Percentiles rank a stretch among this genome's conserved stretches.
Conservation (phyloP, 2,888 invertebrate genomes). For the Leucophenga maculata region DNA sequence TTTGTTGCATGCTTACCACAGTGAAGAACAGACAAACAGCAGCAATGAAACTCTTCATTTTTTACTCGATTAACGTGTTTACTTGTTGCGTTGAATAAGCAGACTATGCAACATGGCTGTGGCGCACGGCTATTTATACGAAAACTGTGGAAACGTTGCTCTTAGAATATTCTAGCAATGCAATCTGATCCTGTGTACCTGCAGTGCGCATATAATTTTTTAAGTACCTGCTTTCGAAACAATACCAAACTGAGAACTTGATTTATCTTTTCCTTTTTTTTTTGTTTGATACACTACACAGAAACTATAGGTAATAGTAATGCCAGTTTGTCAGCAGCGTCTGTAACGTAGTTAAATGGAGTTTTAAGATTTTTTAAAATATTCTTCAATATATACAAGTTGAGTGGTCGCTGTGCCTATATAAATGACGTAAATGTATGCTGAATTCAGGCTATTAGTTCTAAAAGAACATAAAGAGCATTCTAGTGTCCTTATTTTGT, state of each 20-base stretch:
- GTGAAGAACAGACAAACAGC: constrained; percentile 51
- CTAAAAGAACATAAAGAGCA: too few species aligned
- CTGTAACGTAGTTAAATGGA: background rate
- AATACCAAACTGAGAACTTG: background rate
- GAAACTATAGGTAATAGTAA: too few species aligned
- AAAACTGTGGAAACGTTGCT: too few species aligned
- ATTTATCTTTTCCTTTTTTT: too few species aligned
- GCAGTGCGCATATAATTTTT: too few species aligned
- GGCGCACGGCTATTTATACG: constrained; percentile 10
- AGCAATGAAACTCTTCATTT: constrained; percentile 52
- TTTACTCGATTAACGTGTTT: background rate
- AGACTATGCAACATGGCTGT: background rate
- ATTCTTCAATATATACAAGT: too few species aligned
- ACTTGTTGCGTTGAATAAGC: background rate
- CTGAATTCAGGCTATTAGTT: too few species aligned
- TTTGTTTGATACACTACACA: too few species aligned
- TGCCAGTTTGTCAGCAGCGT: background rate
- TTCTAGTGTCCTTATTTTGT: too few species aligned
- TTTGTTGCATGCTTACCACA: constrained; percentile 49
- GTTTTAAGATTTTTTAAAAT: background rate
- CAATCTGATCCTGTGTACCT: constrained; percentile 13
- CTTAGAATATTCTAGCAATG: too few species aligned
- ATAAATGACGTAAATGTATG: too few species aligned
- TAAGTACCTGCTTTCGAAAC: background rate
- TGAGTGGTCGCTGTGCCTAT: too few species aligned